Evolutionary conservation across 2,113 vertebrate species (phyloP).

Genomic region (Acinonyx jubatus): DNA sequence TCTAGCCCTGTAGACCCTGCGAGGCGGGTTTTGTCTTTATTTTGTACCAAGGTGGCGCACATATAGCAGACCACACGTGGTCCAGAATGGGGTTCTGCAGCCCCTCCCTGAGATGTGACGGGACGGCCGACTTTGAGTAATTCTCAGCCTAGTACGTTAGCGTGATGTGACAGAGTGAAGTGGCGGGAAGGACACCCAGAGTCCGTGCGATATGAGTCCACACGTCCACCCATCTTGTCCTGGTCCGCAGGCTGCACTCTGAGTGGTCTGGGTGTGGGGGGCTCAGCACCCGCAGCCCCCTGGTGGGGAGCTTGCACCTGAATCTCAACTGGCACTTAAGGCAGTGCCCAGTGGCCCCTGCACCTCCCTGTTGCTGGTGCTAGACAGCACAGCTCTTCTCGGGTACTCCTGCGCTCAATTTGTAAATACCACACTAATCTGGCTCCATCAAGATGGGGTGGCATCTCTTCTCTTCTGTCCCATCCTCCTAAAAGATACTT

Average conservation of each 20-base stretch:
- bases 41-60: background rate
- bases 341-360: background rate
- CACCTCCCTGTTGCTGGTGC: background rate
- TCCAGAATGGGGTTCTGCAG: background rate
- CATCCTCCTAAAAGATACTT: background rate
- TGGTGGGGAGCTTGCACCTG: background rate
- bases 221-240: no score
- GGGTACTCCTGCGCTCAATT: accelerated
- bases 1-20: accelerated
- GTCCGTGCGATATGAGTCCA: accelerated
- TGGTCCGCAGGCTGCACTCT: background rate
- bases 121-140: background rate
- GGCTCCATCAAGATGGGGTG: accelerated
- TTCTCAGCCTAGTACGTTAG: background rate
- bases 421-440: accelerated
- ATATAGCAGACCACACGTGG: accelerated
- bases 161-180: no score
- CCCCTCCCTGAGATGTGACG: background rate
- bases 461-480: no score
- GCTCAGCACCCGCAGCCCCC: background rate
- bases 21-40: background rate
- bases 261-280: accelerated
- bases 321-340: background rate
- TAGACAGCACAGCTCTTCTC: background rate
- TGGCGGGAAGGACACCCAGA: background rate